Percentiles rank a stretch among this genome's conserved stretches.
phyloP scores from a whole-genome alignment of 2,888 invertebrate genomes.

The Cerastoderma edule region DNA sequence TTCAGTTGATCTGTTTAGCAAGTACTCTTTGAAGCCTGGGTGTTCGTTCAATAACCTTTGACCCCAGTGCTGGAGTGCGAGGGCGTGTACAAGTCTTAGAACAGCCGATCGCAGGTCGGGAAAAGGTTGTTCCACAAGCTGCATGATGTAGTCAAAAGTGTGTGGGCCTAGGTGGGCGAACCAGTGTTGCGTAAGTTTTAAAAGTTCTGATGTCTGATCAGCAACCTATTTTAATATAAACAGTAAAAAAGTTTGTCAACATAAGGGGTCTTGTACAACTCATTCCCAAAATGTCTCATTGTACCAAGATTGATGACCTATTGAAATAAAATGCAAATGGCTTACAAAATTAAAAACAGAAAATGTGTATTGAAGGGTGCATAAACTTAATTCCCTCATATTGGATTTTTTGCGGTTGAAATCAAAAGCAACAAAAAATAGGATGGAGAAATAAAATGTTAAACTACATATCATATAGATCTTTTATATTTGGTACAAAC shows the following conservation, averaged over 20 bases:
- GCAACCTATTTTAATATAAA: constrained; percentile 69
- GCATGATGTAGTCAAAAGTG: constrained; percentile 87
- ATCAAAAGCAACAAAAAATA: too few species aligned
- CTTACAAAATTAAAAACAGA: too few species aligned
- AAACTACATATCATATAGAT: too few species aligned
- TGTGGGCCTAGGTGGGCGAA: constrained; percentile 85
- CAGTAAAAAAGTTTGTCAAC: background rate
- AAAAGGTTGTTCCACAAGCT: constrained; percentile 91
- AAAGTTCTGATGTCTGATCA: constrained; percentile 84
- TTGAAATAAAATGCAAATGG: too few species aligned
- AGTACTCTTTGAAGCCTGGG: constrained; percentile 91
- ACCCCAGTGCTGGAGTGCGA: constrained; percentile 92
- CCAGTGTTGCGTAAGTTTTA: constrained; percentile 87
- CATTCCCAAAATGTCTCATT: too few species aligned
- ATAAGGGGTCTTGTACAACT: too few species aligned
- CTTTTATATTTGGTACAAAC: too few species aligned
- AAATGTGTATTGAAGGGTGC: too few species aligned
- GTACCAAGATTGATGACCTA: too few species aligned
- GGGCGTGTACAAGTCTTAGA: constrained; percentile 87
- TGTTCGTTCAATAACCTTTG: constrained; percentile 89
- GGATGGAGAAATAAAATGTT: too few species aligned
- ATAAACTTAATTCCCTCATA: too few species aligned
- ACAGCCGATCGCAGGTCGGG: constrained; percentile 90
- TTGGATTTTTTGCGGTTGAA: too few species aligned
- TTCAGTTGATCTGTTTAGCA: constrained; percentile 90